phyloP scores from a whole-genome alignment of 2,888 invertebrate species.

The Dermolepida albohirtum region DNA sequence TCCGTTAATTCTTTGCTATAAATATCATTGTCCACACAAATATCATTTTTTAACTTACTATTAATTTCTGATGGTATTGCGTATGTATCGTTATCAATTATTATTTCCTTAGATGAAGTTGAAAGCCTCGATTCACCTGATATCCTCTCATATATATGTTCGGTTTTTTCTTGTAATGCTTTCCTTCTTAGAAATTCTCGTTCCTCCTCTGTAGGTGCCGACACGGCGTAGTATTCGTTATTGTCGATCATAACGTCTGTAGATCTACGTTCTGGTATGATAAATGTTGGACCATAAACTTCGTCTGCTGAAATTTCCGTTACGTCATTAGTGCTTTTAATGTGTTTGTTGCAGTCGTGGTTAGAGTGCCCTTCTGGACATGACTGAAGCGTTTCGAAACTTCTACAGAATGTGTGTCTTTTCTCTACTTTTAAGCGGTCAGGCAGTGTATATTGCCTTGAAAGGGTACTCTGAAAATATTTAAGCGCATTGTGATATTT shows the following conservation, averaged over 20 bases:
- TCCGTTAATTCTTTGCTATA: neutral
- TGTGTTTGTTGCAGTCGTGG: neutral
- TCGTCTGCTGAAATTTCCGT: neutral
- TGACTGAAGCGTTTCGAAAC: conserved; percentile 51
- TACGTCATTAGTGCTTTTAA: conserved; percentile 4
- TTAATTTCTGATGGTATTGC: neutral
- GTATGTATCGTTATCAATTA: conserved; percentile 10
- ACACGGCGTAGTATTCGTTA: conserved; percentile 44
- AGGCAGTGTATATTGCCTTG: conserved; percentile 51
- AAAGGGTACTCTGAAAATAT: conserved; percentile 28
- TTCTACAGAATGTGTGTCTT: conserved; percentile 53
- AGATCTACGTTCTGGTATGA: neutral
- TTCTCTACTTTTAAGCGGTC: conserved; percentile 52
- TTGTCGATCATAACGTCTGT: conserved; percentile 29
- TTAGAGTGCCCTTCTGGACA: conserved; percentile 8
- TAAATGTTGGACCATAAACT: neutral
- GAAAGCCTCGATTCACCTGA: conserved; percentile 39
- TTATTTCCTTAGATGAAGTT: neutral
- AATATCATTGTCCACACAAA: conserved; percentile 23
- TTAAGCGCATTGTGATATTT: neutral
- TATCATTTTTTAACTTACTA: neutral
- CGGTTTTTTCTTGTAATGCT: conserved; percentile 29
- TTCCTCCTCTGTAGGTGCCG: conserved; percentile 23
- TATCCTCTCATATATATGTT: conserved; percentile 46
- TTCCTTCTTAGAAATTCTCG: conserved; percentile 36